A percentile compares a stretch with the other conserved stretches of the same genome.
Conservation (phyloP, 2,797 vertebrate species). For the Anguilla obscura region DNA sequence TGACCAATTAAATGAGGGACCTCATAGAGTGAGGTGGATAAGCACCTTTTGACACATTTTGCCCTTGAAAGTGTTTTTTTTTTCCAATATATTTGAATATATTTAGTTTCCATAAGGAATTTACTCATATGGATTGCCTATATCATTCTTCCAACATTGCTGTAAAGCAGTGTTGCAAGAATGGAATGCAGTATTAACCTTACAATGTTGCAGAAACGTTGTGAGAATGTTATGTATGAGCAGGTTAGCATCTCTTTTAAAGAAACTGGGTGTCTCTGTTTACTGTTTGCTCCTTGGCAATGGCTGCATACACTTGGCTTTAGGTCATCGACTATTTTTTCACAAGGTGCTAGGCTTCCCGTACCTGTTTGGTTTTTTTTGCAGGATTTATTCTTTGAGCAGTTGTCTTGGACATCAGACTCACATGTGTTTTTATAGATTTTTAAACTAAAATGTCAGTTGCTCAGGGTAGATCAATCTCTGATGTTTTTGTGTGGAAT, state of each 20-base stretch:
- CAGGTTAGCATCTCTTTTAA: not conserved
- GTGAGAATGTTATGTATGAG: not conserved
- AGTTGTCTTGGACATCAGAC: not conserved
- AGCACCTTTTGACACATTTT: slow-evolving; percentile 23
- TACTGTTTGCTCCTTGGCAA: not conserved
- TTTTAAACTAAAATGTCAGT: not conserved
- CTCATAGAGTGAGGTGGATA: slow-evolving; percentile 48
- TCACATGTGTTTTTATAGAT: not conserved
- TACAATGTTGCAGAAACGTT: not conserved
- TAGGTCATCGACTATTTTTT: not conserved
- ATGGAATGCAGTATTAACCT: not conserved
- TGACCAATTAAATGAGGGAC: slow-evolving; percentile 65
- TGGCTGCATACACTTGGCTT: not conserved
- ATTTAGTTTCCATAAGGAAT: not conserved
- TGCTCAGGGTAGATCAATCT: not conserved
- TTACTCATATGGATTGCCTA: not conserved
- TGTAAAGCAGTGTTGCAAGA: not conserved
- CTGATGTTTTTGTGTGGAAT: not conserved
- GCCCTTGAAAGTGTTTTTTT: not conserved
- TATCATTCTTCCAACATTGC: not conserved
- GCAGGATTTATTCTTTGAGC: not conserved
- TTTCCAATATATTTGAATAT: not conserved
- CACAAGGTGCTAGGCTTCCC: not conserved
- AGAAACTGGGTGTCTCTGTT: not conserved
- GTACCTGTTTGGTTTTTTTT: not conserved